Percentiles rank a stretch among this genome's conserved stretches.
Conservation (phyloP, 2,113 vertebrate genomes). For the Pterocles gutturalis region DNA sequence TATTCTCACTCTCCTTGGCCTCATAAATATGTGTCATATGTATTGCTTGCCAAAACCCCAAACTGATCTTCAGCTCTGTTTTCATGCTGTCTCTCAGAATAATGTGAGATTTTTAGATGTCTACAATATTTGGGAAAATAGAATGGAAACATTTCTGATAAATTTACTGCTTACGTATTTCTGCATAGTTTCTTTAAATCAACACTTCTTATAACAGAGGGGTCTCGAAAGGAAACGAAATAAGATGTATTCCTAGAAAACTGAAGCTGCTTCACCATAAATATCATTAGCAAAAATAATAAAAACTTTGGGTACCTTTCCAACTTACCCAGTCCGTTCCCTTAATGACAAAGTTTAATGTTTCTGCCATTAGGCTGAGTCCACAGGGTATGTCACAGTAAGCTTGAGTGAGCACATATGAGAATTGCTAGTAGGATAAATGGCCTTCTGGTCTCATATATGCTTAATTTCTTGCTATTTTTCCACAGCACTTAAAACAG, state of each 20-base stretch:
- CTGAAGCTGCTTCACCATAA: neutral
- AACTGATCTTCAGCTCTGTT: neutral
- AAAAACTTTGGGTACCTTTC: neutral
- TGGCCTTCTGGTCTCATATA: neutral
- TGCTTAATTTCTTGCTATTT: neutral
- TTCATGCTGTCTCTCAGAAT: neutral
- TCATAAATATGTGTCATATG: neutral
- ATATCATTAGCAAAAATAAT: neutral
- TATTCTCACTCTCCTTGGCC: neutral
- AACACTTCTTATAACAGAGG: neutral
- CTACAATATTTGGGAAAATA: neutral
- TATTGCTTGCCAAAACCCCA: neutral
- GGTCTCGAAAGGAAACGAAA: neutral
- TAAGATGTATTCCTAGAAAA: neutral
- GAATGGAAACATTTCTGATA: neutral
- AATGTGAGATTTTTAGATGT: neutral
- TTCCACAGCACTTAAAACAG: neutral
- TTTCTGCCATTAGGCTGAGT: neutral
- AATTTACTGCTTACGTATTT: neutral
- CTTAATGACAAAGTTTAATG: conserved; percentile 26
- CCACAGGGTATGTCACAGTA: neutral
- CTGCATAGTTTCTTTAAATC: neutral
- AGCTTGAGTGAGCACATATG: neutral
- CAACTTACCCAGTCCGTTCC: neutral
- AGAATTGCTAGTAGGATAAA: conserved; percentile 8